Evolutionary conservation across 2,888 invertebrate genomes (phyloP), one percentile per base, ranked within the genome.

Genomic region (Tipula vernalis): DNA sequence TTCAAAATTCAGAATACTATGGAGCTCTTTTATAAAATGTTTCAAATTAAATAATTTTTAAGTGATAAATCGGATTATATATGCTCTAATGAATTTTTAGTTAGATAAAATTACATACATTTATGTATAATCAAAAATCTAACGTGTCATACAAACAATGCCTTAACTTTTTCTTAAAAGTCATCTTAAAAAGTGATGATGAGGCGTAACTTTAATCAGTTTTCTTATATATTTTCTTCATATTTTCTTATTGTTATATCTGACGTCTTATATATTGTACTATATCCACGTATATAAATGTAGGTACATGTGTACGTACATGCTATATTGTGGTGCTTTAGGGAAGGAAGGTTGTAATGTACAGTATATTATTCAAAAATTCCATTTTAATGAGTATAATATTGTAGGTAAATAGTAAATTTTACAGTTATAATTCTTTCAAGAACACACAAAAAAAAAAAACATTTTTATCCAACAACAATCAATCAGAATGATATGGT

Each of bases 131-230:
- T 51, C 51, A 51, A 51, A 51, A 51, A n/a, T n/a, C n/a, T 51
- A 51, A 51, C 28, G 28, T 71, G 71, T 71, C 71, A 71, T 71
- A 71, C 28, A 71, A 71, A 71, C 71, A 71, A 71, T 71, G 4
- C 28, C 71, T 28, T 71, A 71, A 71, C 71, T 71, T 71, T 71
- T 71, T 71, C 18, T 71, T 71, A 71, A 71, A 71, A 71, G 71
- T 71, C 71, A 71, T 71, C 71, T 71, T 71, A 71, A 71, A 71
- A 71, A 71, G 71, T 71, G 71, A 71, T 71, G 71, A 71, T 71
- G 18, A 71, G 71, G 71, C 71, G 71, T 71, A 71, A 71, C 71
- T 71, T 71, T 71, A 71, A 71, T 71, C 71, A 71, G 71, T 71
- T 71, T 71, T 71, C 71, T 71, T 71, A 71, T 18, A 71, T 28